phyloP scores from a whole-genome alignment of 2,113 vertebrate species.

The Chaenogobius annularis region DNA sequence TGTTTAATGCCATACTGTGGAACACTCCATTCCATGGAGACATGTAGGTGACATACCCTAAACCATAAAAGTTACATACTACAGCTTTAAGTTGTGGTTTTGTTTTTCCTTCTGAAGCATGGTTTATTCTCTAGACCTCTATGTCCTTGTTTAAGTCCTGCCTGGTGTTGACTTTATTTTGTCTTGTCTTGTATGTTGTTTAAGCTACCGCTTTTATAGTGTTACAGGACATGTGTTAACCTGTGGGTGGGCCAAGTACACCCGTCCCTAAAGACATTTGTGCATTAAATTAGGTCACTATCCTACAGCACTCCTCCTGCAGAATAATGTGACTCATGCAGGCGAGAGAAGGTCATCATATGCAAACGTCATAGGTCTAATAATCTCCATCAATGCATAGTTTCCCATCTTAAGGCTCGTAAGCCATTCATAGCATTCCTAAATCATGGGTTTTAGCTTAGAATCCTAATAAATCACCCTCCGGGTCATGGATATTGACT shows the following conservation, averaged over 20 bases:
- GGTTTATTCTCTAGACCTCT: background rate
- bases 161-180: background rate
- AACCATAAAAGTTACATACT: background rate
- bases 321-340: background rate
- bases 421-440: slow-evolving; percentile 66
- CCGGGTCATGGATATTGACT: slow-evolving; percentile 34
- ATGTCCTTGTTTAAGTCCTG: background rate
- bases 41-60: too few species aligned
- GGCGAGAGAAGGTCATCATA: slow-evolving; percentile 24
- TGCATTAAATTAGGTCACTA: background rate
- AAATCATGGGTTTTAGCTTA: slow-evolving; percentile 59
- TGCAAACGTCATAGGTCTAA: slow-evolving; percentile 42
- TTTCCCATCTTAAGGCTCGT: slow-evolving; percentile 66
- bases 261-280: background rate
- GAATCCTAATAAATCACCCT: slow-evolving; percentile 42
- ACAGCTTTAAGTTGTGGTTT: background rate
- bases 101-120: background rate
- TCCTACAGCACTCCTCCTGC: background rate
- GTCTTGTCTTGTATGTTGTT: background rate
- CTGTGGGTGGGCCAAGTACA: background rate
- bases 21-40: too few species aligned
- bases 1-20: too few species aligned
- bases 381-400: slow-evolving; percentile 52
- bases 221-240: too few species aligned
- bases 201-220: background rate